These are phyloP conservation scores for Yoshiicerus persimilis DNA, from an alignment of 1,140 invertebrate genomes.

Conservation along the genomic window DNA sequence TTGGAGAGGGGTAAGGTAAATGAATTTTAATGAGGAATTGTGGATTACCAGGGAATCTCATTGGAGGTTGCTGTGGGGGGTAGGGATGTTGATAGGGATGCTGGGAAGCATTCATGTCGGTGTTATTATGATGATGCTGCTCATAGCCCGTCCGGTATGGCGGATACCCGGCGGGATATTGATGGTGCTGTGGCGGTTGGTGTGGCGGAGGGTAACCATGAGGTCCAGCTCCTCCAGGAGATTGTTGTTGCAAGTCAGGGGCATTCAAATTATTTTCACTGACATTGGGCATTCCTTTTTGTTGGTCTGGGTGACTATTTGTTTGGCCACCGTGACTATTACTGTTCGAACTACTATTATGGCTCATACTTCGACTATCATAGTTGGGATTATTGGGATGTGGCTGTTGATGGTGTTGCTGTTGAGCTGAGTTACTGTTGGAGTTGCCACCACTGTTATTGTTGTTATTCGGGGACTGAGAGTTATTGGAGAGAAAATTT, in stretches of 20 bases:
- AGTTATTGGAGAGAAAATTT: conserved; percentile 28
- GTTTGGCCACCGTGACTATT: conserved; percentile 26
- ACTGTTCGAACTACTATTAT: conserved; percentile 7
- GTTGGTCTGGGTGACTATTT: conserved; percentile 31
- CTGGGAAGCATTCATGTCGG: conserved; percentile 41
- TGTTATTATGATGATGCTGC: conserved; percentile 41
- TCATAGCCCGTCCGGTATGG: conserved; percentile 35
- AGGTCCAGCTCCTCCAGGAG: conserved; percentile 26
- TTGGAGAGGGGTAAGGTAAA: background rate
- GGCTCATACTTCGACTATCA: conserved; percentile 25
- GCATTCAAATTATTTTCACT: conserved; percentile 43
- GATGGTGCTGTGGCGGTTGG: conserved; percentile 33
- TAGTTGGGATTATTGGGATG: conserved; percentile 13
- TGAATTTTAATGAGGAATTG: background rate
- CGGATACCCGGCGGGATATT: conserved; percentile 37
- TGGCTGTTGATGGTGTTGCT: conserved; percentile 11
- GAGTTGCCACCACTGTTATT: background rate
- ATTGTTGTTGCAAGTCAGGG: conserved; percentile 34
- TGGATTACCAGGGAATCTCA: conserved; percentile 45
- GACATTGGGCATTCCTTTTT: conserved; percentile 42
- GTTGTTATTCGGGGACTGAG: conserved; percentile 22
- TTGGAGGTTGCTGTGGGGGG: conserved; percentile 42
- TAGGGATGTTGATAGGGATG: conserved; percentile 43
- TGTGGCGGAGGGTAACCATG: conserved; percentile 37
- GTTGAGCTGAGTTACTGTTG: background rate